phyloP scores from a whole-genome alignment of 2,797 vertebrate species.

The Gallinago stenura region DNA sequence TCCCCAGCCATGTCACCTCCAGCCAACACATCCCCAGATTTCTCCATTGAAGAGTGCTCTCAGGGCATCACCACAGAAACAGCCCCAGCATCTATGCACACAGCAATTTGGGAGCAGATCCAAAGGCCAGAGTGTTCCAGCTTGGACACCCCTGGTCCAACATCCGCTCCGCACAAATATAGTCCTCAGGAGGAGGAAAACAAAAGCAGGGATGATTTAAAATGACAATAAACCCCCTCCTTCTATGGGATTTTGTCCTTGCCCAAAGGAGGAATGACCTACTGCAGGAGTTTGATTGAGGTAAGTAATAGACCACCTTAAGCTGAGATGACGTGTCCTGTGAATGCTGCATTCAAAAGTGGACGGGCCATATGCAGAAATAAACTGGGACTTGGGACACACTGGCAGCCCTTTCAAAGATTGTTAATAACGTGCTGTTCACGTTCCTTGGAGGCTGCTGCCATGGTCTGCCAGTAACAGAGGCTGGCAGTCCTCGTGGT shows the following conservation, averaged over 20 bases:
- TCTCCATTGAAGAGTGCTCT: accelerated
- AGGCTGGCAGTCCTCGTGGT: neutral
- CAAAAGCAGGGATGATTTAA: conserved; percentile 8
- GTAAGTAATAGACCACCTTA: conserved; percentile 2
- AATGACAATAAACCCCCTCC: neutral
- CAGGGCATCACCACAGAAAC: neutral
- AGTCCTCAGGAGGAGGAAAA: neutral
- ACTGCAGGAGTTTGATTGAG: neutral
- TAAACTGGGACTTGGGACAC: neutral
- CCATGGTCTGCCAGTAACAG: conserved; percentile 26
- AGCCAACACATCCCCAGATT: neutral
- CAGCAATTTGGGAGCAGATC: neutral
- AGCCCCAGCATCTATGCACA: neutral
- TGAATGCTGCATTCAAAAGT: neutral
- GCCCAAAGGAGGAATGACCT: neutral
- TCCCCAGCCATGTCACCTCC: neutral
- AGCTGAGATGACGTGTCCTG: neutral
- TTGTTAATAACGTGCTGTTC: conserved; percentile 49
- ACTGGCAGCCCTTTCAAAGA: conserved; percentile 56
- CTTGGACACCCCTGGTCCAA: neutral
- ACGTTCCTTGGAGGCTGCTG: conserved; percentile 13
- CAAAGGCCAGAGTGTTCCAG: neutral
- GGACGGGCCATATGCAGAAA: neutral
- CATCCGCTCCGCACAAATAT: neutral
- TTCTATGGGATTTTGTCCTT: neutral